These are phyloP conservation scores for Paralinhomoeus sp. DNA, from an alignment of 2,888 invertebrate genomes.

Conservation along the genomic window DNA sequence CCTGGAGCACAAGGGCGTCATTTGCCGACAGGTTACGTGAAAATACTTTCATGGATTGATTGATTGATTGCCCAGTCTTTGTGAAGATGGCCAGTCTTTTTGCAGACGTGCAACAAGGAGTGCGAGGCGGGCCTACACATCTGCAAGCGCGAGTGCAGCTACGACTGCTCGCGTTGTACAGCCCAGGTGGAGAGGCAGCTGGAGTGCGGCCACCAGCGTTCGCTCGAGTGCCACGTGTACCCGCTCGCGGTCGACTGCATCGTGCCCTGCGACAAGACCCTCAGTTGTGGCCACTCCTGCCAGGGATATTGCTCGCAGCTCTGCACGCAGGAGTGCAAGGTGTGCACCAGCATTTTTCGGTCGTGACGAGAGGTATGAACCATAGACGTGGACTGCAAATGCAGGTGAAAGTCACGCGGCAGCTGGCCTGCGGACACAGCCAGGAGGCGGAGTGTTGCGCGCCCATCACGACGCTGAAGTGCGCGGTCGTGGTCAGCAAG, in stretches of 20 bases:
- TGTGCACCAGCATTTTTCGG: too few species aligned
- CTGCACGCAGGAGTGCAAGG: conserved; percentile 8
- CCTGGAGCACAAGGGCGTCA: conserved; percentile 32
- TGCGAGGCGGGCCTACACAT: conserved; percentile 32
- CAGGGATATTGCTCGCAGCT: conserved; percentile 31
- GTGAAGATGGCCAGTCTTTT: too few species aligned
- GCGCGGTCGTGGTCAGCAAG: conserved; percentile 1
- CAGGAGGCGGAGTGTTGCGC: neutral
- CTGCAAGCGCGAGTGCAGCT: conserved; percentile 34
- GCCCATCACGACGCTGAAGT: neutral
- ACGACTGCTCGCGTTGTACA: conserved; percentile 16
- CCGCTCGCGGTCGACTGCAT: conserved; percentile 12
- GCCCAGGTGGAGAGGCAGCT: conserved; percentile 9
- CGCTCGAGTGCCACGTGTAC: conserved; percentile 8
- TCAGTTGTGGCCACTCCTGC: conserved; percentile 36
- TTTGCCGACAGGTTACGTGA: conserved; percentile 31
- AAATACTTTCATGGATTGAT: too few species aligned
- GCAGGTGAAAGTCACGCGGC: conserved; percentile 6
- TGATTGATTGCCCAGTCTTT: too few species aligned
- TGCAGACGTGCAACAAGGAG: conserved; percentile 30
- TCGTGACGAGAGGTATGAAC: too few species aligned
- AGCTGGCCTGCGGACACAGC: conserved; percentile 16
- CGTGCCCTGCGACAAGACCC: conserved; percentile 9
- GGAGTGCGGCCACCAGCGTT: conserved; percentile 7
- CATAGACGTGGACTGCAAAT: neutral